These are phyloP conservation scores for Augochlorella aurata DNA, from an alignment of 2,888 invertebrate genomes.

Conservation along the genomic window DNA sequence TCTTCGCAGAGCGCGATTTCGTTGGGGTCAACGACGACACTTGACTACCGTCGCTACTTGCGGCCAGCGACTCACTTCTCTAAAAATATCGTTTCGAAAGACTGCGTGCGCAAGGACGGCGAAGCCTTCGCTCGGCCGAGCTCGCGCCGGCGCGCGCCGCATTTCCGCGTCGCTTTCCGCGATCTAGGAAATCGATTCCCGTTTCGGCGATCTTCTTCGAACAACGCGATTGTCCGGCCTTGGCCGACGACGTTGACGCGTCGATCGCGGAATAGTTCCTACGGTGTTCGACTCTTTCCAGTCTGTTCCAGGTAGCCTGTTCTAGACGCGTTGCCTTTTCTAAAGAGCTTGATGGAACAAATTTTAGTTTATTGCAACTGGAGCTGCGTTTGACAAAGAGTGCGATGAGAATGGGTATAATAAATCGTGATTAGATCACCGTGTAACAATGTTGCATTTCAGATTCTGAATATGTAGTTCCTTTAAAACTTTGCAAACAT, in stretches of 20 bases:
- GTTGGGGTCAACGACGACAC: conserved; percentile 57
- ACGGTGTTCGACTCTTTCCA: too few relatives aligned
- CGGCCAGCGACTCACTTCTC: conserved; percentile 67
- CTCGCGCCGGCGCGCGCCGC: conserved; percentile 51
- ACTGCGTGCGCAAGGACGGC: conserved; percentile 64
- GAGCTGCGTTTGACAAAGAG: too few relatives aligned
- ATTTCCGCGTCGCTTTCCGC: conserved; percentile 37
- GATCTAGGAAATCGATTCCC: conserved; percentile 35
- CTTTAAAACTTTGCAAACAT: background rate
- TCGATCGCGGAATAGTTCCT: too few relatives aligned
- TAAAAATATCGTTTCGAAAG: conserved; percentile 69
- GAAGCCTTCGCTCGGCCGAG: conserved; percentile 17
- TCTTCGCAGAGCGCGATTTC: conserved; percentile 44
- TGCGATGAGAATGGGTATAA: too few relatives aligned
- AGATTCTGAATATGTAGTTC: too few relatives aligned
- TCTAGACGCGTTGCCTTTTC: too few relatives aligned
- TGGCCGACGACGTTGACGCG: background rate
- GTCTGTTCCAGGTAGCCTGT: too few relatives aligned
- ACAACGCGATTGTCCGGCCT: background rate
- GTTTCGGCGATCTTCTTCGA: conserved; percentile 15
- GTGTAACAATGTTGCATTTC: too few relatives aligned
- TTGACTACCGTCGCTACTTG: conserved; percentile 61
- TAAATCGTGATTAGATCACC: too few relatives aligned
- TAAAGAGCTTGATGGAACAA: too few relatives aligned
- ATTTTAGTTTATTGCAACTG: too few relatives aligned